Base-by-base conservation (phyloP, 2,797 vertebrate species). In the Triplophysa bombifrons region DNA sequence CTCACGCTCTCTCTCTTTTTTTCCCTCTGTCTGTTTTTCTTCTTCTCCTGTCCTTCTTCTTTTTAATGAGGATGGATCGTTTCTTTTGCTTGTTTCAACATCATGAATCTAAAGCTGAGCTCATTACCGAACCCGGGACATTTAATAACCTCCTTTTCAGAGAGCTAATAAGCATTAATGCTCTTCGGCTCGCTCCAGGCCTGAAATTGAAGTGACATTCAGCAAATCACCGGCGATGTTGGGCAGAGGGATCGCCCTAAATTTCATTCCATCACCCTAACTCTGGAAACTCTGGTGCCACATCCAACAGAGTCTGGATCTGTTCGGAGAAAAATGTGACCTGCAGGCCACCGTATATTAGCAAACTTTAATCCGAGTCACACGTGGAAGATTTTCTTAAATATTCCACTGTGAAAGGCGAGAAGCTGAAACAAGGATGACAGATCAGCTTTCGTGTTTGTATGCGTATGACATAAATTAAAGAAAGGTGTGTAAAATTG, bases 21-120 rank as follows among this genome's bases (percentile, higher is more conserved):
- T 19, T 44, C 11, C 20, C 5, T 44, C 34, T 58, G 58, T 46
- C 16, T 19, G 12, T 58, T 65, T 67, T 38, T 69, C 69, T 38
- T 16, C 34, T 78, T n/a, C 44, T 72, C 48, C 76, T 74, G 86
- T 86, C 73, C 69, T 80, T 74, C 80, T 82, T 65, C 80, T 82
- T 65, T 74, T 74, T 84, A 87, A 90, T 63, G 20, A 68, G 80
- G 84, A 90, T 81, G 87, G 88, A 89, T 88, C 72, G 86, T 84
- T 87, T 11, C 56, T 86, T 81, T 83, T 58, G 65, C 81, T 74
- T 13, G 53, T 86, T 87, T 67, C 79, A 85, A 86, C 86, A 88
- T 85, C 87, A 89, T 87, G 83, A 89, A 83, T 88, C 87, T 87
- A 84, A 88, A 83, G 80, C 87, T 87, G 90, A 90, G 66, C 82